A percentile compares a stretch with the other conserved stretches of the same genome.
These are phyloP conservation scores for Dione juno DNA, from an alignment of 2,888 invertebrate species.

Conservation along the genomic window DNA sequence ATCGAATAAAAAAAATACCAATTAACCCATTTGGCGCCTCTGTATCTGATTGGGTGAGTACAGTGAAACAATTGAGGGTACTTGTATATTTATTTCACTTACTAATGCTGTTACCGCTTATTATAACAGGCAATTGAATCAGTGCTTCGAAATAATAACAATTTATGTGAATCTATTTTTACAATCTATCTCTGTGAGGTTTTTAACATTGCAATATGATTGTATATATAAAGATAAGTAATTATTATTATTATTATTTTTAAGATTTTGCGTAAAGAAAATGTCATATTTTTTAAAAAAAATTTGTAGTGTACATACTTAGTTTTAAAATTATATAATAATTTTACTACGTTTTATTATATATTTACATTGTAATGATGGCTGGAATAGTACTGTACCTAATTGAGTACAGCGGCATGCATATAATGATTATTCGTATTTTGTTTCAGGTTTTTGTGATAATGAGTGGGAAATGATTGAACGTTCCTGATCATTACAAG, in stretches of 20 bases:
- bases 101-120: too few species aligned
- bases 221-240: neutral
- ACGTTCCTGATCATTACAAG: neutral
- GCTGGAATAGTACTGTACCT: neutral
- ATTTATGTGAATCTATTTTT: neutral
- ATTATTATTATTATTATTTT: too few species aligned
- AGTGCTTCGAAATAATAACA: neutral
- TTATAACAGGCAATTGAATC: too few species aligned
- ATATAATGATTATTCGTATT: too few species aligned
- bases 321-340: neutral
- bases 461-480: too few species aligned
- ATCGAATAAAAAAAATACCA: too few species aligned
- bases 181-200: neutral
- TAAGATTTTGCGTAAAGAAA: too few species aligned
- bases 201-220: neutral
- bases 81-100: neutral
- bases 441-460: too few species aligned
- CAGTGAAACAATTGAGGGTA: neutral
- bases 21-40: conserved; percentile 1
- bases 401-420: too few species aligned
- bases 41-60: neutral
- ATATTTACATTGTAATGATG: neutral
- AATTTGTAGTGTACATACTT: too few species aligned
- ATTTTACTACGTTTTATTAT: neutral
- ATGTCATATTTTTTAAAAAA: too few species aligned